Evolutionary conservation across 2,113 vertebrate species (phyloP).

Genomic region (Gracilinanus agilis): DNA sequence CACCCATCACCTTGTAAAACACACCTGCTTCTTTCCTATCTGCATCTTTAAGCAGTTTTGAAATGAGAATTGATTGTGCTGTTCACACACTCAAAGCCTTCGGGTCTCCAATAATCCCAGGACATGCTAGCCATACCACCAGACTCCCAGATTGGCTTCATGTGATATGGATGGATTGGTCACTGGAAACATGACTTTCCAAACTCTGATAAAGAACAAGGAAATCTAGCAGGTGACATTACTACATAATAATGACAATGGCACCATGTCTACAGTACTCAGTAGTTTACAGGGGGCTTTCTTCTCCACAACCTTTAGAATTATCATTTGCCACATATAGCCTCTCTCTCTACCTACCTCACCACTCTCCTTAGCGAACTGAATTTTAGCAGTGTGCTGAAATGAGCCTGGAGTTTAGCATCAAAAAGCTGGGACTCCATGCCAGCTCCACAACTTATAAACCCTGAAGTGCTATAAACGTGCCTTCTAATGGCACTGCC

Average conservation of each 20-base stretch:
- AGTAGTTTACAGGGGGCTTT: background rate
- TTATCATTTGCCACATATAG: background rate
- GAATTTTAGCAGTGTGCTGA: background rate
- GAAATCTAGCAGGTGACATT: background rate
- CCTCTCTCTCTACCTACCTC: background rate
- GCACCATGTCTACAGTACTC: background rate
- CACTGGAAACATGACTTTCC: background rate
- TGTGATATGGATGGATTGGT: slow-evolving; percentile 46
- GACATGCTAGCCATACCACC: background rate
- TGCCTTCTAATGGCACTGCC: background rate
- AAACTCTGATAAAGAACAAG: background rate
- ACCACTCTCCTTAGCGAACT: background rate
- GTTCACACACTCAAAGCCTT: background rate
- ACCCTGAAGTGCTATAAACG: background rate
- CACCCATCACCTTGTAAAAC: slow-evolving; percentile 60
- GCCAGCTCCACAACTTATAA: background rate
- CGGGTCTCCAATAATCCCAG: slow-evolving; percentile 41
- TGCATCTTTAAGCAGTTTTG: slow-evolving; percentile 62
- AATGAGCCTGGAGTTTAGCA: background rate
- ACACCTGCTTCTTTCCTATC: slow-evolving; percentile 73
- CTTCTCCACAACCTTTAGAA: background rate
- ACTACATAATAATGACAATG: background rate
- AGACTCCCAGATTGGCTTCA: slow-evolving; percentile 56
- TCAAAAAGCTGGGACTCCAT: background rate
- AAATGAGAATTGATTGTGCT: slow-evolving; percentile 67